phyloP scores from a whole-genome alignment of 2,797 vertebrate genomes.

The Erpetoichthys calabaricus region DNA sequence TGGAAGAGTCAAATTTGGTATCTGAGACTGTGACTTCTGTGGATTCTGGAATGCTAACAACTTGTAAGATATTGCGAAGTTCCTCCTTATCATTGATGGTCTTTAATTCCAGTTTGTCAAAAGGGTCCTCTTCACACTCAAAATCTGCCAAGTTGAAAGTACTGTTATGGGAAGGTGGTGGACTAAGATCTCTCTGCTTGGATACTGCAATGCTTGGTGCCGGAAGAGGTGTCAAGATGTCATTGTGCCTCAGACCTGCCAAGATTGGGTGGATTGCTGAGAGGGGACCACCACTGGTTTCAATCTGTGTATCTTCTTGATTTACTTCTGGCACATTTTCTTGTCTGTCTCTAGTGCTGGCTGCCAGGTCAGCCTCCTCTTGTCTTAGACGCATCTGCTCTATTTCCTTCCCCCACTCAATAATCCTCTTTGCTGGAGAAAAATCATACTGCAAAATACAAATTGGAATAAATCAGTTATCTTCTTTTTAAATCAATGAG shows the following conservation, averaged over 20 bases:
- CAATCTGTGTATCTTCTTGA: constrained; percentile 27
- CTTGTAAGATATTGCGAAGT: constrained; percentile 78
- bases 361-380: constrained; percentile 44
- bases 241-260: constrained; percentile 77
- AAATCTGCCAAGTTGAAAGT: constrained; percentile 90
- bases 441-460: constrained; percentile 75
- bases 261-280: constrained; percentile 82
- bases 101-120: constrained; percentile 93
- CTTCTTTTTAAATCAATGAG: too few species aligned
- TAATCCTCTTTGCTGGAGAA: constrained; percentile 74
- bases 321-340: constrained; percentile 21
- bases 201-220: constrained; percentile 55
- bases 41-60: constrained; percentile 30
- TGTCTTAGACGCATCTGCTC: constrained; percentile 67
- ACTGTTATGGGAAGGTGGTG: constrained; percentile 45
- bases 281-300: constrained; percentile 50
- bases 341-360: constrained; percentile 26
- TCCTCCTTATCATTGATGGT: constrained; percentile 88
- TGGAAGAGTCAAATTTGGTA: constrained; percentile 35
- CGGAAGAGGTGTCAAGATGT: constrained; percentile 81
- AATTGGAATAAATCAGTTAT: too few species aligned
- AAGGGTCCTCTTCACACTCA: constrained; percentile 92
- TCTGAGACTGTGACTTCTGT: constrained; percentile 20
- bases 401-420: constrained; percentile 71
- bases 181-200: constrained; percentile 53